A percentile compares a stretch with the other conserved stretches of the same genome.
Evolutionary conservation across 2,888 invertebrate genomes (phyloP).

Genomic region (Synergus laeviventris): DNA sequence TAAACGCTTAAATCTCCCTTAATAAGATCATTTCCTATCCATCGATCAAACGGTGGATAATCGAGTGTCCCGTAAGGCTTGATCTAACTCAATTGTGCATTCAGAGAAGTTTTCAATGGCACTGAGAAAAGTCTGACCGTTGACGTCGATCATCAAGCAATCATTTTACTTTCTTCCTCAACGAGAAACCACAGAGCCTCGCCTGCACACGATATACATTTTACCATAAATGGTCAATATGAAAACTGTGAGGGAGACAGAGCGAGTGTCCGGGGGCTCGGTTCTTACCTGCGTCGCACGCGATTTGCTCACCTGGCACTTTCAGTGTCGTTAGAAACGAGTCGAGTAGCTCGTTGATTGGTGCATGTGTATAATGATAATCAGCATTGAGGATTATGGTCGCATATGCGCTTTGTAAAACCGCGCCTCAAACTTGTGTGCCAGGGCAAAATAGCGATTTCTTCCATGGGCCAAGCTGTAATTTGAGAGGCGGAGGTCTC

Average conservation of each 20-base stretch:
- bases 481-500: constrained; percentile 7
- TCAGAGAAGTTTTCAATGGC: not conserved
- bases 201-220: constrained; percentile 19
- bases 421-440: constrained; percentile 38
- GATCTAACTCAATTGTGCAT: not conserved
- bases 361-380: constrained; percentile 26
- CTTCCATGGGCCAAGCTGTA: constrained; percentile 35
- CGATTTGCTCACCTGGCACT: constrained; percentile 35
- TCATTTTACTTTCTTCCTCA: constrained; percentile 21
- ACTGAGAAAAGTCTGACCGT: not conserved
- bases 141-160: constrained; percentile 11
- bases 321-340: constrained; percentile 35
- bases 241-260: constrained; percentile 19
- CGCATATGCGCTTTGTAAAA: constrained; percentile 21
- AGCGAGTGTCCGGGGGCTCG: constrained; percentile 7
- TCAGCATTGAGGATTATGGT: constrained; percentile 32
- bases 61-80: constrained; percentile 5
- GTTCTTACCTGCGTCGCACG: not conserved
- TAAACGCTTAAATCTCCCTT: constrained; percentile 19
- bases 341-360: constrained; percentile 34
- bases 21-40: constrained; percentile 17
- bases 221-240: constrained; percentile 22
- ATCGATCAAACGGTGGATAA: constrained; percentile 23
- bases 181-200: not conserved
- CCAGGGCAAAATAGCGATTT: constrained; percentile 33